Conservation (phyloP, 2,888 invertebrate genomes). For the Agriotes lineatus region DNA sequence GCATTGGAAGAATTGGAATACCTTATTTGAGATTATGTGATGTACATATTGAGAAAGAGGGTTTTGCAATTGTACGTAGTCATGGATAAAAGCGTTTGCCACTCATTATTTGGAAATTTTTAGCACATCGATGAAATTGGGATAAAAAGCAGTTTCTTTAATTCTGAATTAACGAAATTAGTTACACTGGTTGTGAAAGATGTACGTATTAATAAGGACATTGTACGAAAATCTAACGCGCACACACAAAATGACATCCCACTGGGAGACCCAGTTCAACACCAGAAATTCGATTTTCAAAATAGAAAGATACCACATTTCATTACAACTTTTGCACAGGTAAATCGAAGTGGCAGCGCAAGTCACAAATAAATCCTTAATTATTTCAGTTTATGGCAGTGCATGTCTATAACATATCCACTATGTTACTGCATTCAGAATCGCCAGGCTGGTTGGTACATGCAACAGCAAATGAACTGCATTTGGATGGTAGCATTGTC, state of each 20-base stretch:
- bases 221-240: slow-evolving; percentile 57
- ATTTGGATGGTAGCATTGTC: slow-evolving; percentile 77
- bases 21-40: slow-evolving; percentile 84
- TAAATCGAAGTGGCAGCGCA: too few species aligned
- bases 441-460: slow-evolving; percentile 79
- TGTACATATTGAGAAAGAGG: slow-evolving; percentile 84
- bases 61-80: slow-evolving; percentile 65
- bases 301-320: slow-evolving; percentile 83
- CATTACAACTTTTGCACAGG: slow-evolving; percentile 87
- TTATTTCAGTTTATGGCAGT: slow-evolving; percentile 83
- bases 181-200: slow-evolving; percentile 86
- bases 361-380: too few species aligned
- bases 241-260: slow-evolving; percentile 61
- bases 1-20: slow-evolving; percentile 85
- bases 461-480: slow-evolving; percentile 77
- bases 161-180: slow-evolving; percentile 88
- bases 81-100: too few species aligned
- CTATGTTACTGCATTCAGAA: slow-evolving; percentile 73
- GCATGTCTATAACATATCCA: slow-evolving; percentile 81
- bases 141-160: slow-evolving; percentile 88
- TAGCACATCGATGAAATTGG: slow-evolving; percentile 89
- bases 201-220: slow-evolving; percentile 84
- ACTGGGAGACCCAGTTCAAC: slow-evolving; percentile 58
- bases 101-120: slow-evolving; percentile 51
- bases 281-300: slow-evolving; percentile 74